These are phyloP conservation scores for Achatina immaculata DNA, from an alignment of 1,140 invertebrate species.

Conservation along the genomic window DNA sequence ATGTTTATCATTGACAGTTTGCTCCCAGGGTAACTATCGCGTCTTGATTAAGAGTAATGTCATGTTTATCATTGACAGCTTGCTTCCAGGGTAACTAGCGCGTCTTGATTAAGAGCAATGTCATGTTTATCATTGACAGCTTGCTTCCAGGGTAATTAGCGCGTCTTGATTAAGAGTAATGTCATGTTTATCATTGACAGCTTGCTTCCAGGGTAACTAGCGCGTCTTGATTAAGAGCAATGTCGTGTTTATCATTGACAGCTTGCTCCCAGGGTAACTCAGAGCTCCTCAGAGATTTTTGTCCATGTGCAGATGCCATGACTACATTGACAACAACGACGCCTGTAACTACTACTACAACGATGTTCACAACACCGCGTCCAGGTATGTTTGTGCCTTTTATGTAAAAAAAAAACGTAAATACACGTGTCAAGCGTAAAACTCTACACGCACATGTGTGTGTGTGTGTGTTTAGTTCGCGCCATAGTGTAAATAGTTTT, in stretches of 20 bases:
- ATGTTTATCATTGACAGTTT: background rate
- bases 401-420: background rate
- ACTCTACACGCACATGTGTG: background rate
- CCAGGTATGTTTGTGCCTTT: background rate
- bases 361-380: constrained; percentile 4
- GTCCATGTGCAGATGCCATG: background rate
- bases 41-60: too few species aligned
- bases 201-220: background rate
- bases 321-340: background rate
- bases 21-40: background rate
- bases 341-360: background rate
- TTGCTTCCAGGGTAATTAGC: background rate
- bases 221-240: background rate
- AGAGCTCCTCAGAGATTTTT: background rate
- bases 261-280: background rate
- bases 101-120: background rate
- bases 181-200: background rate
- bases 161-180: background rate
- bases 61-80: background rate
- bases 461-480: background rate
- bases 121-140: background rate
- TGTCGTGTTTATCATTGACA: background rate
- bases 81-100: background rate
- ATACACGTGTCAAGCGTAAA: background rate
- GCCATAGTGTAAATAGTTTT: background rate